Evolutionary conservation across 2,888 invertebrate species (phyloP).

Genomic region (Lingula anatina): DNA sequence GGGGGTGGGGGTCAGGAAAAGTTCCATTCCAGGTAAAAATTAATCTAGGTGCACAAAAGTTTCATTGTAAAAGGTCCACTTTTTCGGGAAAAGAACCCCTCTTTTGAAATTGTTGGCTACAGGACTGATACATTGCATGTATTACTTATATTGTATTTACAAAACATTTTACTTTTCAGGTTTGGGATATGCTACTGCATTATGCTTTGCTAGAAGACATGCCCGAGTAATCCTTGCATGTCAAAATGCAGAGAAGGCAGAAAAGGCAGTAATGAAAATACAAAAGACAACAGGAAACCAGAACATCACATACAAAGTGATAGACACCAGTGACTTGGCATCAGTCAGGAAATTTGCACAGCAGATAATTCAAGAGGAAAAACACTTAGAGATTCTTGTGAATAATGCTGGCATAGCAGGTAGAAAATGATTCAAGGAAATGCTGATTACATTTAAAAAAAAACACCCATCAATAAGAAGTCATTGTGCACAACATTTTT

Average conservation of each 20-base stretch:
- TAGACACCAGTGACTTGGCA: background rate
- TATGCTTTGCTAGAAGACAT: background rate
- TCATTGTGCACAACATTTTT: too few relatives aligned
- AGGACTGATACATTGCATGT: too few relatives aligned
- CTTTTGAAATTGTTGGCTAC: too few relatives aligned
- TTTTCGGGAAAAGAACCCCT: too few relatives aligned
- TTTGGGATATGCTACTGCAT: constrained; percentile 2
- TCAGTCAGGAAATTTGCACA: constrained; percentile 1
- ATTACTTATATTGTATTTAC: background rate
- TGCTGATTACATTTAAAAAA: background rate
- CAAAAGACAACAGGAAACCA: constrained; percentile 30
- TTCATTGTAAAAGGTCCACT: too few relatives aligned
- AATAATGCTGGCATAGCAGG: constrained; percentile 1
- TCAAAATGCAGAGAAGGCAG: background rate
- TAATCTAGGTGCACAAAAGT: too few relatives aligned
- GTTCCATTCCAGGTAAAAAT: too few relatives aligned
- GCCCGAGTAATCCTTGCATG: background rate
- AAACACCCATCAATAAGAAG: background rate
- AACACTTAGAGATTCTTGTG: background rate
- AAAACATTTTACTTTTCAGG: background rate
- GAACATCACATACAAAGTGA: background rate
- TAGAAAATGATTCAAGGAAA: background rate
- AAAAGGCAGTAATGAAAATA: background rate
- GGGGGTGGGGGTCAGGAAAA: too few relatives aligned
- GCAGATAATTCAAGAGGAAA: background rate